Conservation (phyloP, 1,140 invertebrate genomes). For the Harpegnathos saltator region DNA sequence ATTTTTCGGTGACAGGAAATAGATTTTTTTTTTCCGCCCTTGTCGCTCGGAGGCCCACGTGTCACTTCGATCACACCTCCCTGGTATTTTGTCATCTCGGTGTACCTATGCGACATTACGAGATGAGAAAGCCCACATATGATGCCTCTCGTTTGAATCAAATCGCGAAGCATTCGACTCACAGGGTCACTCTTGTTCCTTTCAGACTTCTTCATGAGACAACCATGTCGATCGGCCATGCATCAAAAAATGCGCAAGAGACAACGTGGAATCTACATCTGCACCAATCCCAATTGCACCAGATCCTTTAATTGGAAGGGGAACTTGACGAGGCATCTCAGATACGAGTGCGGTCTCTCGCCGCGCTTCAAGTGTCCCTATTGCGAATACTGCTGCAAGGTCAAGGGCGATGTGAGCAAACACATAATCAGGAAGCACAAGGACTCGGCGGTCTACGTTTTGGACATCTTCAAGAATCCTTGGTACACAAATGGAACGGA, state of each 20-base stretch:
- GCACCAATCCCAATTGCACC: constrained; percentile 78
- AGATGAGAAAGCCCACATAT: background rate
- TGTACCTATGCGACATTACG: no score
- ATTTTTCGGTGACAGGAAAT: no score
- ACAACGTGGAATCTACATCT: constrained; percentile 19
- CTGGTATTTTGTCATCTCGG: background rate
- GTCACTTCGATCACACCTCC: no score
- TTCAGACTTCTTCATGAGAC: constrained; percentile 17
- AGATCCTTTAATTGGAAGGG: constrained; percentile 83
- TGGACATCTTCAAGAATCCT: constrained; percentile 47
- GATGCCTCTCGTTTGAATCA: background rate
- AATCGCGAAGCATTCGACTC: background rate
- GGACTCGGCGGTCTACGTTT: constrained; percentile 50
- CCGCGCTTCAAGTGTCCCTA: constrained; percentile 84
- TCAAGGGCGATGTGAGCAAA: constrained; percentile 70
- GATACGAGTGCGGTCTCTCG: constrained; percentile 84
- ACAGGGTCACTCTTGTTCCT: constrained; percentile 35
- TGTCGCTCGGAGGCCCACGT: no score
- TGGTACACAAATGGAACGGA: background rate
- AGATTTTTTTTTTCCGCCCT: no score
- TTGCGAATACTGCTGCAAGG: constrained; percentile 78
- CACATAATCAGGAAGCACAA: constrained; percentile 73
- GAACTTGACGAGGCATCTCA: constrained; percentile 83
- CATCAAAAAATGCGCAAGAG: background rate
- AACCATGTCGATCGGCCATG: background rate